Evolutionary conservation across 2,797 vertebrate species (phyloP).

Genomic region (Centroberyx gerrardi): DNA sequence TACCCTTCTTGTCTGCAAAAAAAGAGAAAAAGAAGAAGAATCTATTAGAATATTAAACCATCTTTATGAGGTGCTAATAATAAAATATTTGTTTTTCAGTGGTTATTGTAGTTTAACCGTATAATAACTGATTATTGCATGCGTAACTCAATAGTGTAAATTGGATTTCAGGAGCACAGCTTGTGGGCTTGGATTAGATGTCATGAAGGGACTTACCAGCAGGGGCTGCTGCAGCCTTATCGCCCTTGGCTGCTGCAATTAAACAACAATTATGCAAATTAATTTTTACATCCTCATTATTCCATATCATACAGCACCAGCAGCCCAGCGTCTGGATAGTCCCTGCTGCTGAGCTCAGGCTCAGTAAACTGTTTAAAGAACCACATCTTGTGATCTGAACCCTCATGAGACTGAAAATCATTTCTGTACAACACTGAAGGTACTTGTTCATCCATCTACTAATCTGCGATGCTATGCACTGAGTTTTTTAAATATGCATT

Average conservation of each 20-base stretch:
- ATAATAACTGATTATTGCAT: slow-evolving; percentile 30
- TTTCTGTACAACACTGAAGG: slow-evolving; percentile 31
- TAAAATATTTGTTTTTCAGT: slow-evolving; percentile 29
- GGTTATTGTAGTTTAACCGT: slow-evolving; percentile 21
- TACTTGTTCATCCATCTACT: slow-evolving; percentile 24
- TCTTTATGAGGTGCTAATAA: not conserved
- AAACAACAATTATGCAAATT: slow-evolving; percentile 77
- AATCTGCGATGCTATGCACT: slow-evolving; percentile 9
- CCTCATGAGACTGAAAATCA: slow-evolving; percentile 48
- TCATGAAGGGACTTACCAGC: slow-evolving; percentile 75
- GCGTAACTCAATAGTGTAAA: slow-evolving; percentile 38
- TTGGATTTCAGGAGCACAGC: slow-evolving; percentile 45
- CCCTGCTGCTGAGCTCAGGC: slow-evolving; percentile 42
- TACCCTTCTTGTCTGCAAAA: slow-evolving; percentile 75
- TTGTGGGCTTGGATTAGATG: slow-evolving; percentile 49
- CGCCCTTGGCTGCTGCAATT: slow-evolving; percentile 78
- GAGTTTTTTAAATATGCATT: not conserved
- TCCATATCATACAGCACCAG: slow-evolving; percentile 60
- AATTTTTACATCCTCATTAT: slow-evolving; percentile 71
- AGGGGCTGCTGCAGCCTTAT: slow-evolving; percentile 77
- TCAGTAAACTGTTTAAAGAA: slow-evolving; percentile 59
- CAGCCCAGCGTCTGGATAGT: slow-evolving; percentile 42
- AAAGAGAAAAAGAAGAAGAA: slow-evolving; percentile 34
- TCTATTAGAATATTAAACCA: slow-evolving; percentile 21
- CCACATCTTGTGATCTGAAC: slow-evolving; percentile 56